Conservation (phyloP, 2,888 invertebrate genomes). For the Idaea biselata region DNA sequence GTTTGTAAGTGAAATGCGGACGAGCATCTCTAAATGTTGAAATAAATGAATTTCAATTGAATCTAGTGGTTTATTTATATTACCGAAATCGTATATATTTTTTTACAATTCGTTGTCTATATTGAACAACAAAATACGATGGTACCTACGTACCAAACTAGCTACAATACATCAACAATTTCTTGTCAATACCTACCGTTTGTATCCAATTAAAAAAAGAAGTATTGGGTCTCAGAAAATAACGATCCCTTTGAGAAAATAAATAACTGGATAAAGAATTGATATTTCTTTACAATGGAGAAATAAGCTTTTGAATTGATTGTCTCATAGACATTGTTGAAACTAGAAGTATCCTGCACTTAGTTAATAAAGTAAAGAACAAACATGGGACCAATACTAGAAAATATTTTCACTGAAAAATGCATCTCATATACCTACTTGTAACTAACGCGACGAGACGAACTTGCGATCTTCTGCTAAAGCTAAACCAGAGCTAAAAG, state of each 20-base stretch:
- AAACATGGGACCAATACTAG: neutral
- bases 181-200: slow-evolving; percentile 1
- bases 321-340: neutral
- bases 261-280: slow-evolving; percentile 18
- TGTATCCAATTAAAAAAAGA: slow-evolving; percentile 2
- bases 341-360: neutral
- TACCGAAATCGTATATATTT: slow-evolving; percentile 7
- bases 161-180: neutral
- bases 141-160: no score
- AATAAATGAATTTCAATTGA: slow-evolving; percentile 64
- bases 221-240: slow-evolving; percentile 31
- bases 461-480: no score
- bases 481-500: no score
- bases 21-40: slow-evolving; percentile 66
- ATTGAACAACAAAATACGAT: no score
- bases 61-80: slow-evolving; percentile 23
- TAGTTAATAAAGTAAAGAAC: neutral
- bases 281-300: neutral
- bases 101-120: no score
- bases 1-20: slow-evolving; percentile 65
- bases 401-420: no score
- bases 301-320: neutral
- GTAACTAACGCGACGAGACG: no score
- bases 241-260: slow-evolving; percentile 46
- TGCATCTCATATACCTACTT: no score